Conservation (phyloP, 2,113 vertebrate genomes). For the Dasypus novemcinctus region DNA sequence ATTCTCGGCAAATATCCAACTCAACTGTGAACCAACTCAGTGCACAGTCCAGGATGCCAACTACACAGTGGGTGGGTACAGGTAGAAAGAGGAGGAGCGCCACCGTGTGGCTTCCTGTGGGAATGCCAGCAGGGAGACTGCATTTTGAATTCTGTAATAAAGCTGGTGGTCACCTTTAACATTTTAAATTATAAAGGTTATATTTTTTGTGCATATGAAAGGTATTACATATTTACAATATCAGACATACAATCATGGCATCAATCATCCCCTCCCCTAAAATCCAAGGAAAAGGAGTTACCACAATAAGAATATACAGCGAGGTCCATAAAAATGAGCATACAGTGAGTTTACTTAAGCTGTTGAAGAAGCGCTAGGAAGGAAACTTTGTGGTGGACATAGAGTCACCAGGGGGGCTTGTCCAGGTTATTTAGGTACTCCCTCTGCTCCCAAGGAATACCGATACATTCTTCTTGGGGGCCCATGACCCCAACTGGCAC, state of each 20-base stretch:
- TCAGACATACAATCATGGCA: background rate
- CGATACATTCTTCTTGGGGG: background rate
- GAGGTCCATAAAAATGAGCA: background rate
- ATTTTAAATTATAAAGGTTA: background rate
- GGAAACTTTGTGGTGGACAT: background rate
- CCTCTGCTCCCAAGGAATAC: background rate
- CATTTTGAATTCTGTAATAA: background rate
- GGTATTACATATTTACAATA: background rate
- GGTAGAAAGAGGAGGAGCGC: background rate
- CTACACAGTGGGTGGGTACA: background rate
- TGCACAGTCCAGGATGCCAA: background rate
- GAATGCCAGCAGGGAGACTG: background rate
- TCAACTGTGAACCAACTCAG: background rate
- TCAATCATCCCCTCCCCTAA: background rate
- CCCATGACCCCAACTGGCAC: background rate
- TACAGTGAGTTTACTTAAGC: background rate
- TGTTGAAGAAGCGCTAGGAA: background rate
- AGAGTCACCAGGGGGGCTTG: background rate
- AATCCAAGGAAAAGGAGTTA: conserved; percentile 5
- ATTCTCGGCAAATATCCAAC: background rate
- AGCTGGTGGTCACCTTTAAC: background rate
- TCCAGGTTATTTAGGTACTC: background rate
- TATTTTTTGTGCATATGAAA: background rate
- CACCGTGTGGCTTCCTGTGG: background rate
- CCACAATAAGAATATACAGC: background rate